Percentiles rank a stretch among this genome's conserved stretches.
Conservation (phyloP, 2,888 invertebrate species). For the Venusia cambrica region DNA sequence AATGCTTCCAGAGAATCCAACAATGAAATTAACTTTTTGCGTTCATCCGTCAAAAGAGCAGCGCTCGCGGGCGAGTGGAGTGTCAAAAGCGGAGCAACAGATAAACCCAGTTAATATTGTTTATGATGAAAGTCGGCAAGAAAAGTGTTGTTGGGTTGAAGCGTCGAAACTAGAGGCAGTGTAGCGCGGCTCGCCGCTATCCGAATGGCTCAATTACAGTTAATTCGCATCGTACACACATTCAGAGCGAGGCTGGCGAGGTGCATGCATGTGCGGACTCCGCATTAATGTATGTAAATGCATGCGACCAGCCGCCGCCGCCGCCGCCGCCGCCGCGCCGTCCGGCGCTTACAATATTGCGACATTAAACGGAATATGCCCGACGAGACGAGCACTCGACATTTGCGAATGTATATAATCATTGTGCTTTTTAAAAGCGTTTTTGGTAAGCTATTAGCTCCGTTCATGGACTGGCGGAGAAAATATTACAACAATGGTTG, state of each 20-base stretch:
- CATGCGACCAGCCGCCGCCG: constrained; percentile 75
- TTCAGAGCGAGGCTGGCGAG: constrained; percentile 50
- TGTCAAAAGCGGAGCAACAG: constrained; percentile 24
- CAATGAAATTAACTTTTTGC: constrained; percentile 21
- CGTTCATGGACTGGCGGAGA: constrained; percentile 11
- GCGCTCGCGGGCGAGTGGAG: constrained; percentile 14
- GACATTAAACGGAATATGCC: constrained; percentile 77
- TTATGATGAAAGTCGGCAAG: constrained; percentile 33
- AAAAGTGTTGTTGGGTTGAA: constrained; percentile 31
- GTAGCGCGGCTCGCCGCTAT: constrained; percentile 63
- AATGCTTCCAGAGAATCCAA: constrained; percentile 28
- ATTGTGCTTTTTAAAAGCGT: constrained; percentile 52
- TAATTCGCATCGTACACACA: constrained; percentile 79
- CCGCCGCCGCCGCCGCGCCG: no score
- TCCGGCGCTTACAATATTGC: constrained; percentile 76
- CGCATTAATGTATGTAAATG: constrained; percentile 80
- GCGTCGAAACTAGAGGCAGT: constrained; percentile 43
- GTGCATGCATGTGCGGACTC: constrained; percentile 72
- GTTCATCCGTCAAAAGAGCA: constrained; percentile 21
- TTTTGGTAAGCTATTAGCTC: constrained; percentile 42
- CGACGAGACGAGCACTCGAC: constrained; percentile 72
- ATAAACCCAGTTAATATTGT: constrained; percentile 35
- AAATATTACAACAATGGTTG: constrained; percentile 9
- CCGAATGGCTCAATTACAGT: constrained; percentile 80
- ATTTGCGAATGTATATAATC: constrained; percentile 63